A percentile compares a stretch with the other conserved stretches of the same genome.
These are phyloP conservation scores for Tonatia bakeri DNA, from an alignment of 2,113 vertebrate genomes.

Conservation along the genomic window DNA sequence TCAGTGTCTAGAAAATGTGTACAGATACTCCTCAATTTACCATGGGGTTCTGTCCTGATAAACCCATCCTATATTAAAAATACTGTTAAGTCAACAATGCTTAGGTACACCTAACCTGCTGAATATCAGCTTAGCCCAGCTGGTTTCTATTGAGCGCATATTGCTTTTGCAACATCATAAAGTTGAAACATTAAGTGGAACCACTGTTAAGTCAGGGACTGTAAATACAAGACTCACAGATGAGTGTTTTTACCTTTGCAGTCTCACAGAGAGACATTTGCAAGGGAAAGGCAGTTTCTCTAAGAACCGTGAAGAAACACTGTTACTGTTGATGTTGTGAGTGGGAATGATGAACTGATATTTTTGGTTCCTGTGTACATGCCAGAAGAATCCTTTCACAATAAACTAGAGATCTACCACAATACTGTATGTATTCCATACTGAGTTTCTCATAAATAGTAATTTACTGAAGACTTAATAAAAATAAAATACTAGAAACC, in stretches of 20 bases:
- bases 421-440: background rate
- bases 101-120: background rate
- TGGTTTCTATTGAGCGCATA: background rate
- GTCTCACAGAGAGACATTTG: background rate
- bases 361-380: constrained; percentile 27
- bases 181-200: background rate
- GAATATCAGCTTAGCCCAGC: background rate
- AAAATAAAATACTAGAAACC: background rate
- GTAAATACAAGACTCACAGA: background rate
- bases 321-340: background rate
- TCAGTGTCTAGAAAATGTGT: background rate
- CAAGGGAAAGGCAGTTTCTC: background rate
- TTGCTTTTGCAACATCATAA: background rate
- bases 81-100: background rate
- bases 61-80: background rate
- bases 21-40: background rate
- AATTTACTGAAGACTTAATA: background rate
- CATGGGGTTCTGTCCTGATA: background rate
- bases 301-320: background rate
- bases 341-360: background rate
- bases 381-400: constrained; percentile 49
- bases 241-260: background rate
- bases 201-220: background rate
- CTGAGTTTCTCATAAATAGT: constrained; percentile 36
- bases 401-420: constrained; percentile 51